A percentile compares a stretch with the other conserved stretches of the same genome.
Conservation (phyloP, 2,113 vertebrate species). For the Microtus pennsylvanicus region DNA sequence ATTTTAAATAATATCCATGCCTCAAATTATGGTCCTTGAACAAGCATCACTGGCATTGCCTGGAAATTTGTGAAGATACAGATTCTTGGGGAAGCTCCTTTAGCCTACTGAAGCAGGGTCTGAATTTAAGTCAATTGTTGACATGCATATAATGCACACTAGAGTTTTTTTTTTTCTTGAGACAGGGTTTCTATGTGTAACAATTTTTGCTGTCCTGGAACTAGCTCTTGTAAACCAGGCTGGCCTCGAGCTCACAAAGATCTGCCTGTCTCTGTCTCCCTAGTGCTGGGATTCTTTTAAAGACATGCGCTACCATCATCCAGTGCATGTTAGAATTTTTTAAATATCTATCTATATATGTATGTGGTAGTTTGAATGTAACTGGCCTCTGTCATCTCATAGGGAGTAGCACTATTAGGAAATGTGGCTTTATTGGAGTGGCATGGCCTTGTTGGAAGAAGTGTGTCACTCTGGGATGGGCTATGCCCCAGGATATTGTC, state of each 20-base stretch:
- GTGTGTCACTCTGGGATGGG: neutral
- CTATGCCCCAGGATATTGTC: neutral
- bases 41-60: neutral
- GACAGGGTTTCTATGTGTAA: too few relatives aligned
- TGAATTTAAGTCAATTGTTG: conserved; percentile 44
- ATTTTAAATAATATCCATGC: neutral
- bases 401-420: neutral
- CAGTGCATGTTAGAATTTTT: neutral
- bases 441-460: neutral
- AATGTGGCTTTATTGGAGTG: neutral
- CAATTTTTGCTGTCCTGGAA: too few relatives aligned
- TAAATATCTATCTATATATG: neutral
- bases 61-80: conserved; percentile 34
- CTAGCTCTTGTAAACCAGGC: too few relatives aligned
- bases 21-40: conserved; percentile 3
- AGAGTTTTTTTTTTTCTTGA: neutral
- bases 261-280: too few relatives aligned
- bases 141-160: neutral
- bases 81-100: neutral
- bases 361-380: neutral
- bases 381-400: neutral
- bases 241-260: too few relatives aligned
- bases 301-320: too few relatives aligned
- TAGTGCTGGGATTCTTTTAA: too few relatives aligned
- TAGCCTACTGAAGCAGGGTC: conserved; percentile 30